Evolutionary conservation across 2,113 vertebrate genomes (phyloP).

Genomic region (Podarcis raffonei): DNA sequence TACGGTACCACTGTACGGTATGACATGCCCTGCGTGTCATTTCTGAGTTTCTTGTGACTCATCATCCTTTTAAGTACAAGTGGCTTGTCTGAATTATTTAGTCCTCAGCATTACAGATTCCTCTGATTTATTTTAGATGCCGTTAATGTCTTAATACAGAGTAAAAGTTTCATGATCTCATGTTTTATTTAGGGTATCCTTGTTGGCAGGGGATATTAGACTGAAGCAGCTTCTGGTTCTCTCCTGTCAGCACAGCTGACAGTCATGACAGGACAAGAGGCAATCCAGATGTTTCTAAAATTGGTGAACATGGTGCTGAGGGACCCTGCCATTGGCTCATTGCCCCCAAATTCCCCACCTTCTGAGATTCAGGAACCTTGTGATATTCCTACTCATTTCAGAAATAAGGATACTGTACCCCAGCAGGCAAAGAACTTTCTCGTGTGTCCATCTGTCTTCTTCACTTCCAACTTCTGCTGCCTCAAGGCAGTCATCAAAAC

Average conservation of each 20-base stretch:
- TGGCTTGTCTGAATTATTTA: slow-evolving; percentile 7
- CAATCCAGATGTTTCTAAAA: background rate
- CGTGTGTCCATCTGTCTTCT: background rate
- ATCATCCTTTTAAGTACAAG: slow-evolving; percentile 15
- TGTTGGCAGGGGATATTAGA: slow-evolving; percentile 2
- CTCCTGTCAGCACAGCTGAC: background rate
- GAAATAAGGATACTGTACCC: background rate
- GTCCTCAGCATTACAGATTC: background rate
- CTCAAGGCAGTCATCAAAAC: background rate
- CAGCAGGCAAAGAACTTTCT: background rate
- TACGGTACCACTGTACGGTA: background rate
- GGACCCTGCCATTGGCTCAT: background rate
- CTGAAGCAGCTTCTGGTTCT: background rate
- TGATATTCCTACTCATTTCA: background rate
- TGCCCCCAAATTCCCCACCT: background rate
- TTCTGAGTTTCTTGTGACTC: background rate
- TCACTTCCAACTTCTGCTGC: background rate
- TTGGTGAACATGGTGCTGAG: background rate
- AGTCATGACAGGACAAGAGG: background rate
- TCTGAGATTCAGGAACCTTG: too few relatives aligned
- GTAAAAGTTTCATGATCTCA: slow-evolving; percentile 25
- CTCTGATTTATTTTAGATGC: slow-evolving; percentile 17
- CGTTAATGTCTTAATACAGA: background rate
- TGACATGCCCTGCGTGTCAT: background rate
- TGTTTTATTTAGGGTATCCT: slow-evolving; percentile 15